Evolutionary conservation across 2,888 invertebrate genomes (phyloP).

Genomic region (Hedychridium roseum): DNA sequence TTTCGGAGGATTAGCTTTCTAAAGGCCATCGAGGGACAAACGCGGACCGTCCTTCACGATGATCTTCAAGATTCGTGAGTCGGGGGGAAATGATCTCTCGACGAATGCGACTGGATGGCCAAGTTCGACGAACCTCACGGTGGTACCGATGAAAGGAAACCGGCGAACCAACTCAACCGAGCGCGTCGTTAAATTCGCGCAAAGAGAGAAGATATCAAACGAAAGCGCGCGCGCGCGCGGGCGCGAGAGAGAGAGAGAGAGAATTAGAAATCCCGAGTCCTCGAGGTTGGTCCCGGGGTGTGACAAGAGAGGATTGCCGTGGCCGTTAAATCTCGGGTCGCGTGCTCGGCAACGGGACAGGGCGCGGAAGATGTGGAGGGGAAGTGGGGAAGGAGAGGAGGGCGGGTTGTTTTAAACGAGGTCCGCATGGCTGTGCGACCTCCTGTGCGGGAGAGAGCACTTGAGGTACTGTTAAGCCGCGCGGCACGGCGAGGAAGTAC

Average conservation of each 20-base stretch:
- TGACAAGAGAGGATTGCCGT: no score
- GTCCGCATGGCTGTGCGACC: slow-evolving; percentile 21
- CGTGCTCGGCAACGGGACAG: slow-evolving; percentile 20
- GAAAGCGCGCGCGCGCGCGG: background rate
- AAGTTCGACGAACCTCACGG: slow-evolving; percentile 16
- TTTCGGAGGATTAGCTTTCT: no score
- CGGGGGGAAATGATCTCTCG: no score
- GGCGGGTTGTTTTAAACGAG: slow-evolving; percentile 25
- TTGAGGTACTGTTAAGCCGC: slow-evolving; percentile 42
- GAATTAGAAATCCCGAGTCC: no score
- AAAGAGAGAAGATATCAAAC: slow-evolving; percentile 5
- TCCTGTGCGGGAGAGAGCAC: slow-evolving; percentile 31
- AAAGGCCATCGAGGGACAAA: no score
- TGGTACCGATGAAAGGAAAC: slow-evolving; percentile 10
- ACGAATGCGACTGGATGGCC: no score
- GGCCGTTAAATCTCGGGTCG: slow-evolving; percentile 12
- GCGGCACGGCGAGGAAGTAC: slow-evolving; percentile 28
- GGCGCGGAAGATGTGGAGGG: no score
- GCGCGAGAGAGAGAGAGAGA: slow-evolving; percentile 2
- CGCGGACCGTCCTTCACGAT: no score
- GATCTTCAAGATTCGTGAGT: no score
- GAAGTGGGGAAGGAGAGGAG: slow-evolving; percentile 18
- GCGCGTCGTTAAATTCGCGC: background rate
- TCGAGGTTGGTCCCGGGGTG: no score
- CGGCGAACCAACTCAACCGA: slow-evolving; percentile 5